Base-by-base conservation (phyloP, 2,797 vertebrate species). In the Gila robusta region DNA sequence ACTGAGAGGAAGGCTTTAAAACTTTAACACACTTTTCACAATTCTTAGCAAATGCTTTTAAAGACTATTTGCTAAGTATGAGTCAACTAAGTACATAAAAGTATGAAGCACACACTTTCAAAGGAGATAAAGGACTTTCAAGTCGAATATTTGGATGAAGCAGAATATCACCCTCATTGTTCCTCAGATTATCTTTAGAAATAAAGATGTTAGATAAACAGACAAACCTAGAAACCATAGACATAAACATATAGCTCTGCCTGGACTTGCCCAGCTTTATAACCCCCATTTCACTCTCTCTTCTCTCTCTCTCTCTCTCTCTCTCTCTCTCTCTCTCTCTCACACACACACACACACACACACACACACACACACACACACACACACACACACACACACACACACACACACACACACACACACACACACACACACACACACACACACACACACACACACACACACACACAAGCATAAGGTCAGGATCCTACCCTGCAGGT, bases 401-500 rank as follows among this genome's bases (percentile, higher is more conserved):
- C 37, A n/a, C 37, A 41, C 32, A n/a, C 69, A n/a, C 19, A 41
- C 35, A n/a, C 70, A 16, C 44, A 4, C 44, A 19, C 83, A 79
- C 81, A 80, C 52, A 87, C 4, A 28, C 12, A 0, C 71, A 73
- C 37, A n/a, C 41, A 9, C 39, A 49, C 70, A n/a, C 70, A 1
- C 44, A 16, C 39, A 8, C 23, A 16, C 83, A 81, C 81, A 79
- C 62, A 88, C 76, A 86, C 89, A 79, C 89, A 92, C 89, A 79
- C 37, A 62, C 23, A 87, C 44, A 56, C 35, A 41, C 80, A 80
- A 35, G 52, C 79, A 89, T 90, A 90, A 91, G 89, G 89, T 91
- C 91, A 89, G 81, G 67, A 44, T n/a, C 28, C 71, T 77, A 73
- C 39, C 28, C 19, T 77, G 62, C 89, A 90, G 92, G 88, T 89